phyloP scores from a whole-genome alignment of 2,888 invertebrate genomes.

The Hypolimnas misippus region DNA sequence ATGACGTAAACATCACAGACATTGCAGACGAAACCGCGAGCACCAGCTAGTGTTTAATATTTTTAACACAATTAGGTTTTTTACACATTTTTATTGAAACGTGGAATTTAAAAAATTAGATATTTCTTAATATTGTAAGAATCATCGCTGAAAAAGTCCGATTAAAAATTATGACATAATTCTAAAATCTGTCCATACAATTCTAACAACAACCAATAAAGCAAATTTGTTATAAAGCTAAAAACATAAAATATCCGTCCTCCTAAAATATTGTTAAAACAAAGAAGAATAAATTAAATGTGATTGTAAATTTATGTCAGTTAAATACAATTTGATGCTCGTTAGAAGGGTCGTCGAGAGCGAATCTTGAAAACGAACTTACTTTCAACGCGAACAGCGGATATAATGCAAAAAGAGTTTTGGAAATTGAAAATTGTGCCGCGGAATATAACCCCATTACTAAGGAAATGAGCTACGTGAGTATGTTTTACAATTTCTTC shows the following conservation, averaged over 20 bases:
- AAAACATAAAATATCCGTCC: background rate
- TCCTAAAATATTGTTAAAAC: background rate
- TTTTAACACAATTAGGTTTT: too few relatives aligned
- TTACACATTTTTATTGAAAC: too few relatives aligned
- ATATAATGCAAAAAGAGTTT: constrained; percentile 74
- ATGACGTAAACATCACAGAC: too few relatives aligned
- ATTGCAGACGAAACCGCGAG: too few relatives aligned
- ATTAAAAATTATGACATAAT: too few relatives aligned
- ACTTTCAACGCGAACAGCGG: constrained; percentile 59
- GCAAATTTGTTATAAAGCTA: background rate
- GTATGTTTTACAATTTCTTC: constrained; percentile 70
- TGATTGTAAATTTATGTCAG: constrained; percentile 25
- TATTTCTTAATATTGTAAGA: too few relatives aligned
- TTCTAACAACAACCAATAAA: too few relatives aligned
- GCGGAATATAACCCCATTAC: constrained; percentile 81
- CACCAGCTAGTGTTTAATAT: too few relatives aligned
- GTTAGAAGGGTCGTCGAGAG: constrained; percentile 39
- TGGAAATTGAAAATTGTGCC: constrained; percentile 82
- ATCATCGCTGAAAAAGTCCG: too few relatives aligned
- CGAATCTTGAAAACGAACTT: constrained; percentile 51
- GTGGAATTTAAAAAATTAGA: too few relatives aligned
- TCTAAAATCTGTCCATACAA: too few relatives aligned
- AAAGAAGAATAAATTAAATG: constrained; percentile 16
- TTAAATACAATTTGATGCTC: constrained; percentile 40
- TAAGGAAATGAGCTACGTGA: constrained; percentile 81